A percentile compares a stretch with the other conserved stretches of the same genome.
phyloP scores from a whole-genome alignment of 2,113 vertebrate genomes.

The Pomatorhinus ruficollis region DNA sequence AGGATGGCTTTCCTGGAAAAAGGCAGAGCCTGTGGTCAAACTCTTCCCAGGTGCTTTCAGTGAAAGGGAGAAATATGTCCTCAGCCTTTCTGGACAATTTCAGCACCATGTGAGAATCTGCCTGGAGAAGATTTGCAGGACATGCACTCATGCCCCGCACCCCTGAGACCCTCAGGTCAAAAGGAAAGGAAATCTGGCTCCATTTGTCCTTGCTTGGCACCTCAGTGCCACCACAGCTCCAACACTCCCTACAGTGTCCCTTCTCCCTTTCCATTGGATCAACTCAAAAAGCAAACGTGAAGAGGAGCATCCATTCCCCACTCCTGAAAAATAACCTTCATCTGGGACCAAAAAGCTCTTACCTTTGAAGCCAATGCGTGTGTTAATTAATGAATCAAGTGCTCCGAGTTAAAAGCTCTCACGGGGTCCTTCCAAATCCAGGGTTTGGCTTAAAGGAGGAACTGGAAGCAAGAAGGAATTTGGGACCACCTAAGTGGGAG shows the following conservation, averaged over 20 bases:
- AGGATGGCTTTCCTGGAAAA: not conserved
- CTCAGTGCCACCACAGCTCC: not conserved
- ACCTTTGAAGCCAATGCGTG: rapidly evolving
- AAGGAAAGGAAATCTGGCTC: not conserved
- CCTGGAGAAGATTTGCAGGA: not conserved
- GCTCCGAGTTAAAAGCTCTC: not conserved
- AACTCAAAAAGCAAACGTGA: not conserved
- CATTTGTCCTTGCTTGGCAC: not conserved
- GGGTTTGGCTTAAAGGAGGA: not conserved
- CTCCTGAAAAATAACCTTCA: not conserved
- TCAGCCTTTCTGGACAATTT: not conserved
- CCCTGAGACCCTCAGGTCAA: not conserved
- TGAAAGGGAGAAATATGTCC: rapidly evolving
- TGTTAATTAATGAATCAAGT: not conserved
- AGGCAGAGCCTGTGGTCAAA: not conserved
- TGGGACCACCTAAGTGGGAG: not conserved
- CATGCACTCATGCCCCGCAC: rapidly evolving
- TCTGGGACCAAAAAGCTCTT: not conserved
- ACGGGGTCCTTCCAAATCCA: not conserved
- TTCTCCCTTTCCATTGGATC: not conserved
- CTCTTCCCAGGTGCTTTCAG: not conserved
- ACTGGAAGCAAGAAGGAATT: not conserved
- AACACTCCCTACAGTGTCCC: not conserved
- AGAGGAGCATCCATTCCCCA: not conserved
- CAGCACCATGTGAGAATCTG: not conserved